A percentile compares a stretch with the other conserved stretches of the same genome.
phyloP scores from a whole-genome alignment of 2,113 vertebrate genomes.

The Aepyceros melampus region DNA sequence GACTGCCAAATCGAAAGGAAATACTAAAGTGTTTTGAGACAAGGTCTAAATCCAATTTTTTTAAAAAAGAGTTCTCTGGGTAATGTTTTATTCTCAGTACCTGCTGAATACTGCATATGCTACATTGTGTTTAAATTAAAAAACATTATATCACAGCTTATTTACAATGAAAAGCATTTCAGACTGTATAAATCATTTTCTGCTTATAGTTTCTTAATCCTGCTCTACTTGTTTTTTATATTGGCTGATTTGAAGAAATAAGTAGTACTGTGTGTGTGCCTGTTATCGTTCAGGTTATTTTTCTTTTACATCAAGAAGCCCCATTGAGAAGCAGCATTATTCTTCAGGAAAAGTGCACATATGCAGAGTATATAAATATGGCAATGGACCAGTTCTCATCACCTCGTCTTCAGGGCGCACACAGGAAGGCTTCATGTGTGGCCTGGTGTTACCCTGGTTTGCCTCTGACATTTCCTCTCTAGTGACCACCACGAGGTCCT shows the following conservation, averaged over 20 bases:
- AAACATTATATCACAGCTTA: neutral
- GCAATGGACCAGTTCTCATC: neutral
- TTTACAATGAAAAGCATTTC: neutral
- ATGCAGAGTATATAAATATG: neutral
- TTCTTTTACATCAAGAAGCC: neutral
- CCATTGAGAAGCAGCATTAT: rapidly evolving
- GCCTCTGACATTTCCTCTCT: neutral
- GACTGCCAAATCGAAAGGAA: neutral
- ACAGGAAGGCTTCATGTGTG: neutral
- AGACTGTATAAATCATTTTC: neutral
- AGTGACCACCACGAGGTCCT: neutral
- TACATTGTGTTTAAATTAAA: neutral
- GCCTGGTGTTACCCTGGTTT: neutral
- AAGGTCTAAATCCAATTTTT: neutral
- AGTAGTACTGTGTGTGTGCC: neutral
- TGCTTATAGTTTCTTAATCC: neutral
- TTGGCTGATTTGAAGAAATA: neutral
- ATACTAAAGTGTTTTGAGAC: neutral
- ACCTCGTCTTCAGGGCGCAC: neutral
- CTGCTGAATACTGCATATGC: neutral
- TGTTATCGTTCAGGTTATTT: neutral
- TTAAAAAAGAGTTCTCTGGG: neutral
- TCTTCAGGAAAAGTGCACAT: neutral
- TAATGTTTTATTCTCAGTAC: neutral
- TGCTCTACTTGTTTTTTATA: neutral